Percentiles rank a stretch among this genome's conserved stretches.
Evolutionary conservation across 2,797 vertebrate species (phyloP).

Genomic region (Helostoma temminkii): DNA sequence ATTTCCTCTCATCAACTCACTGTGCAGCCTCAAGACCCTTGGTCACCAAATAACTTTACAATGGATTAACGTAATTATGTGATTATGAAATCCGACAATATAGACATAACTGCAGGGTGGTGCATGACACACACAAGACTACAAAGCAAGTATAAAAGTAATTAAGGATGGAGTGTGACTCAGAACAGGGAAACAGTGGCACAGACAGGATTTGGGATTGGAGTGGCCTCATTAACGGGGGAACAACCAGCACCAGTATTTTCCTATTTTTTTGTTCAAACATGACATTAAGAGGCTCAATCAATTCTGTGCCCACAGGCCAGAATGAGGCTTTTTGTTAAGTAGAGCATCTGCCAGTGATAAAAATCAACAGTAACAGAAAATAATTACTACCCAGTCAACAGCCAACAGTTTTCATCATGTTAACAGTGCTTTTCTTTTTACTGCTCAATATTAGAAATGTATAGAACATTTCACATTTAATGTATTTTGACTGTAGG

Average conservation of each 20-base stretch:
- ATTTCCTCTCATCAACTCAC: constrained; percentile 11
- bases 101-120: constrained; percentile 28
- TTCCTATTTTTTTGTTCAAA: constrained; percentile 27
- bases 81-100: constrained; percentile 41
- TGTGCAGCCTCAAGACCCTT: constrained; percentile 5
- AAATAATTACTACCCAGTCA: too few species aligned
- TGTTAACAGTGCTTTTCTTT: too few species aligned
- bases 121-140: constrained; percentile 28
- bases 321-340: constrained; percentile 7
- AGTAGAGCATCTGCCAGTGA: neutral
- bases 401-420: too few species aligned
- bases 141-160: constrained; percentile 22
- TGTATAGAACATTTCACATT: too few species aligned
- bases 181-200: constrained; percentile 29
- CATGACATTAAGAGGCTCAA: constrained; percentile 8
- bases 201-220: constrained; percentile 36
- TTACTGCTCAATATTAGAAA: too few species aligned
- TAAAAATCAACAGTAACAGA: neutral
- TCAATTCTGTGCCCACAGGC: constrained; percentile 17
- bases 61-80: constrained; percentile 48
- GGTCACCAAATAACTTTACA: constrained; percentile 7
- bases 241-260: constrained; percentile 37
- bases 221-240: constrained; percentile 40
- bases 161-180: constrained; percentile 31
- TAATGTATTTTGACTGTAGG: too few species aligned